These are phyloP conservation scores for Babylonia areolata DNA, from an alignment of 1,140 invertebrate species.

Conservation along the genomic window DNA sequence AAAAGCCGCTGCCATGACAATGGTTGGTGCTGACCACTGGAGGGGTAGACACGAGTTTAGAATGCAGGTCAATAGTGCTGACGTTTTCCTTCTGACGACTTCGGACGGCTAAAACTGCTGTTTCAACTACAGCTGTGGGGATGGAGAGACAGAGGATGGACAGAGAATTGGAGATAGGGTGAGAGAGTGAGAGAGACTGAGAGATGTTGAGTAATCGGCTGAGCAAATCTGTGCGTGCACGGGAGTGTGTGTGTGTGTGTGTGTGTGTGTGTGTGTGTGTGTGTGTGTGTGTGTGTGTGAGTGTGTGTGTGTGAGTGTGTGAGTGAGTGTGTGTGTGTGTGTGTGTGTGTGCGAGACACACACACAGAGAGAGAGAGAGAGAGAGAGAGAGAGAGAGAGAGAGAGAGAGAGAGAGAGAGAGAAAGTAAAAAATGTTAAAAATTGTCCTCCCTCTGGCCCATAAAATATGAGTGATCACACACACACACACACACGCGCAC, in stretches of 20 bases:
- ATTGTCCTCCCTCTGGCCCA: too few relatives aligned
- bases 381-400: slow-evolving; percentile 25
- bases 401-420: slow-evolving; percentile 21
- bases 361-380: neutral
- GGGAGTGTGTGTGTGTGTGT: too few relatives aligned
- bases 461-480: neutral
- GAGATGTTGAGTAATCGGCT: neutral
- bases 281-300: slow-evolving; percentile 3
- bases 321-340: slow-evolving; percentile 11
- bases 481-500: neutral
- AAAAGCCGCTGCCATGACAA: too few relatives aligned
- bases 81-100: too few relatives aligned
- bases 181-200: too few relatives aligned
- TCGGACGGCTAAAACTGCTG: too few relatives aligned
- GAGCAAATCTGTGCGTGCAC: neutral
- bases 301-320: slow-evolving; percentile 17
- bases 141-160: neutral
- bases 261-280: neutral
- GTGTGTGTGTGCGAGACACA: neutral
- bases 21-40: too few relatives aligned
- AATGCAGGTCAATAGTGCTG: too few relatives aligned
- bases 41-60: too few relatives aligned
- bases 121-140: too few relatives aligned
- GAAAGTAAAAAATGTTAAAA: neutral
- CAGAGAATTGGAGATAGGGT: neutral